phyloP scores from a whole-genome alignment of 1,140 invertebrate species.

The Homarus americanus region DNA sequence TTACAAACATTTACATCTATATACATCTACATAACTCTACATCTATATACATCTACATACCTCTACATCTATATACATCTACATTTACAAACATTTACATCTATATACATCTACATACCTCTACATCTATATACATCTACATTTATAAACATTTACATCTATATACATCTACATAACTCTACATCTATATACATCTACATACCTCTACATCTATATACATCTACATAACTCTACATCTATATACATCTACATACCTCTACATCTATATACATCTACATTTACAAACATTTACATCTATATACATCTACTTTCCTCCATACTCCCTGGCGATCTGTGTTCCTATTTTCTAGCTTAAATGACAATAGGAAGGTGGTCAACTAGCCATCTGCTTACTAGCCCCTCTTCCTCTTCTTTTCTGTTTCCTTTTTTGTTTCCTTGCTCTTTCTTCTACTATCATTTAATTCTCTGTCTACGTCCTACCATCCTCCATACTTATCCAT shows the following conservation, averaged over 20 bases:
- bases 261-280: constrained; percentile 11
- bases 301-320: neutral
- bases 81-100: neutral
- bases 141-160: no score
- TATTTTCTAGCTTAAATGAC: no score
- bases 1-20: neutral
- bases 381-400: no score
- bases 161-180: no score
- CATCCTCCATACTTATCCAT: no score
- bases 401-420: no score
- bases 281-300: neutral
- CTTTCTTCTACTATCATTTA: no score
- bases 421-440: no score
- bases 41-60: neutral
- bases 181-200: no score
- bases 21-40: neutral
- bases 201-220: neutral
- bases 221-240: neutral
- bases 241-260: neutral
- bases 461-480: no score
- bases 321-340: no score
- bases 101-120: neutral
- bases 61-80: neutral
- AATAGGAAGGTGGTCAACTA: no score
- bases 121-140: neutral